A percentile compares a stretch with the other conserved stretches of the same genome.
phyloP scores from a whole-genome alignment of 2,888 invertebrate species.

The Tholera decimalis region DNA sequence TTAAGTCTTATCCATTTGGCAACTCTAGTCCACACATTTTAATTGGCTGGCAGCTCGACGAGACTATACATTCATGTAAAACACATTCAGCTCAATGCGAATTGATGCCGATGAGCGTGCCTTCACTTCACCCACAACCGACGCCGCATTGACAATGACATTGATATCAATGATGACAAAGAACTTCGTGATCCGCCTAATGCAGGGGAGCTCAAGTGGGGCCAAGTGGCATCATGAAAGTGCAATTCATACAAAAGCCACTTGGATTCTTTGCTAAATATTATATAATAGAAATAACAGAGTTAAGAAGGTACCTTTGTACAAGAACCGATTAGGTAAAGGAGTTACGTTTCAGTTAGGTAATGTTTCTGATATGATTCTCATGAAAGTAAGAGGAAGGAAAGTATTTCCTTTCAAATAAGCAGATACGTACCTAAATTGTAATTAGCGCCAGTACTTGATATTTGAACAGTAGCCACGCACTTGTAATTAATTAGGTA shows the following conservation, averaged over 20 bases:
- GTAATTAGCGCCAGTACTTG: not conserved
- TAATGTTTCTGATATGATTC: constrained; percentile 13
- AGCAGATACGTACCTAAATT: not conserved
- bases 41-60: not conserved
- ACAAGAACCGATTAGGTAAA: not conserved
- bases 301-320: not conserved
- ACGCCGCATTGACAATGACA: constrained; percentile 66
- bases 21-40: constrained; percentile 13
- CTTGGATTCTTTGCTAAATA: not conserved
- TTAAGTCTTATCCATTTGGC: too few relatives aligned
- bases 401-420: constrained; percentile 20
- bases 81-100: constrained; percentile 44
- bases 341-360: constrained; percentile 5
- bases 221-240: constrained; percentile 66
- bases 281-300: not conserved
- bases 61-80: constrained; percentile 46
- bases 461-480: not conserved
- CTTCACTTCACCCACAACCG: constrained; percentile 54
- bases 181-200: constrained; percentile 68
- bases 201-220: constrained; percentile 67
- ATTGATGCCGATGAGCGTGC: constrained; percentile 51
- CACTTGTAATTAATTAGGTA: not conserved
- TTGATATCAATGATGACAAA: constrained; percentile 72
- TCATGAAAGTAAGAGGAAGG: constrained; percentile 15
- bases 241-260: constrained; percentile 35